Evolutionary conservation across 2,797 vertebrate genomes (phyloP).

Genomic region (Loriculus beryllinus): DNA sequence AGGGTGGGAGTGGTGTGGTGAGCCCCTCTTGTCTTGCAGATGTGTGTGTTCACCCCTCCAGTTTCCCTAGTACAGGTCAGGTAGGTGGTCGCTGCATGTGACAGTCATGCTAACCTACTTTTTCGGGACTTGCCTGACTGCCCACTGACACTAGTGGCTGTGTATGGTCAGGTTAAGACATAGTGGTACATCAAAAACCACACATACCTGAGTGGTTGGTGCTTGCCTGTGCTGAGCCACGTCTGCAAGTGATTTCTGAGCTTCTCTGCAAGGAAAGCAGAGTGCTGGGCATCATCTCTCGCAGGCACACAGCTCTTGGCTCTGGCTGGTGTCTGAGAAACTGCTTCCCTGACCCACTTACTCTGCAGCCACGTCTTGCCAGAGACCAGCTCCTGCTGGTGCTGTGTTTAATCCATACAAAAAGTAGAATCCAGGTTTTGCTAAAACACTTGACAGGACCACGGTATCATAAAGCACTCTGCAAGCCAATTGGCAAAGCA

Average conservation of each 20-base stretch:
- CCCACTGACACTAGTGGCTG: not conserved
- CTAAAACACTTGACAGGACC: not conserved
- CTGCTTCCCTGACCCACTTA: not conserved
- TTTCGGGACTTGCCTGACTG: not conserved
- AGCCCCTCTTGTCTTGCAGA: not conserved
- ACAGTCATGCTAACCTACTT: not conserved
- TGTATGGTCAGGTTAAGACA: not conserved
- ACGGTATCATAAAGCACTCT: not conserved
- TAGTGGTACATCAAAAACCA: not conserved
- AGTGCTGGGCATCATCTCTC: rapidly evolving
- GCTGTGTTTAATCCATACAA: not conserved
- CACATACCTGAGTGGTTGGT: not conserved
- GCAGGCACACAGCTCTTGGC: rapidly evolving
- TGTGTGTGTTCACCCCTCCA: not conserved
- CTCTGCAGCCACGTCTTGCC: not conserved
- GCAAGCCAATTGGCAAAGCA: rapidly evolving
- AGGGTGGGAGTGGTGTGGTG: not conserved
- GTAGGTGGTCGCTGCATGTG: rapidly evolving
- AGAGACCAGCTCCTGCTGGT: not conserved
- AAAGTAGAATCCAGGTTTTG: not conserved
- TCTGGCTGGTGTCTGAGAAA: not conserved
- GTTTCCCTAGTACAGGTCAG: not conserved
- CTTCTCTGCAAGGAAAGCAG: not conserved
- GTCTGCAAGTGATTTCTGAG: not conserved
- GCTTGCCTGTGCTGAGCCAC: not conserved